Evolutionary conservation across 2,113 vertebrate genomes (phyloP).

Genomic region (Rhipidura dahli): DNA sequence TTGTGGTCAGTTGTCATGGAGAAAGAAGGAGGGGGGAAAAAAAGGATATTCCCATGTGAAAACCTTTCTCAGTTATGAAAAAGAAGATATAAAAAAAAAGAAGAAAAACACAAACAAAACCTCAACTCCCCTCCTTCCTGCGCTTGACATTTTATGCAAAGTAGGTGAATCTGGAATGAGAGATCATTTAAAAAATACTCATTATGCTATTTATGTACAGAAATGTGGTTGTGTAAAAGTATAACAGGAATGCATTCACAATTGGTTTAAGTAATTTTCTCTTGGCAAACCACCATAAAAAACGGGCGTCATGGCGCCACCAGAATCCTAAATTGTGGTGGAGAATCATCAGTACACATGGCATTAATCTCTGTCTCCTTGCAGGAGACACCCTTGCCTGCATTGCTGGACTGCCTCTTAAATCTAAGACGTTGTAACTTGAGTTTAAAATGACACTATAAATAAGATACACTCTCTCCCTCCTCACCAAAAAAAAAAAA

Average conservation of each 20-base stretch:
- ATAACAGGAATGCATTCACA: conserved; percentile 84
- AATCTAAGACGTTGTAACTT: conserved; percentile 75
- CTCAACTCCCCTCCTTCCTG: conserved; percentile 21
- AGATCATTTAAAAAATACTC: conserved; percentile 79
- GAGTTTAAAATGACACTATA: conserved; percentile 75
- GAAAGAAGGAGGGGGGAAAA: background rate
- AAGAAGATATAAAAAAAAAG: background rate
- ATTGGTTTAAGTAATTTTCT: conserved; percentile 88
- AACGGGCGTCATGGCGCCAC: conserved; percentile 91
- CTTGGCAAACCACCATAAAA: conserved; percentile 86
- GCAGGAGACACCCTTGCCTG: conserved; percentile 84
- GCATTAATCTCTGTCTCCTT: conserved; percentile 91
- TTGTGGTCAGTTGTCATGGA: conserved; percentile 80
- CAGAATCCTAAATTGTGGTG: conserved; percentile 92
- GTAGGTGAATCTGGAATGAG: conserved; percentile 76
- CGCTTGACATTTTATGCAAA: conserved; percentile 66
- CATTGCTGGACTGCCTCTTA: conserved; percentile 82
- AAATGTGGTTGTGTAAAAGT: conserved; percentile 77
- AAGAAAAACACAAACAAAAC: background rate
- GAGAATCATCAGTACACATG: conserved; percentile 88
- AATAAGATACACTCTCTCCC: conserved; percentile 56
- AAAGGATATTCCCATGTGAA: conserved; percentile 70
- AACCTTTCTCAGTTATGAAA: conserved; percentile 38
- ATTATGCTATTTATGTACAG: conserved; percentile 80
- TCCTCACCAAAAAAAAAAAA: background rate